Evolutionary conservation across 1,140 invertebrate genomes (phyloP), one percentile per base, ranked within the genome.

Genomic region (Dreissena rostriformis): DNA sequence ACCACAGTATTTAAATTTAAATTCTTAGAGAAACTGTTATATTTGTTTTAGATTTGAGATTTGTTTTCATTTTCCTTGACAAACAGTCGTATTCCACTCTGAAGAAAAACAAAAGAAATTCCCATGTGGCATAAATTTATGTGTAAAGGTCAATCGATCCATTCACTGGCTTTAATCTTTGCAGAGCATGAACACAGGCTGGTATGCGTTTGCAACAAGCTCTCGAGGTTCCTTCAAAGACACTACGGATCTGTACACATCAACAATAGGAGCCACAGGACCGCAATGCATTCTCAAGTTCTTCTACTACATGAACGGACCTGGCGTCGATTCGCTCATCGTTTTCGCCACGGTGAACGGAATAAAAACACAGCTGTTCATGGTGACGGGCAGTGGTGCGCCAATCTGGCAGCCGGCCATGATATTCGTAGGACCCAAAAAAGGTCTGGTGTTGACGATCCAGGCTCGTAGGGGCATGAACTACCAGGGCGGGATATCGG

Each of bases 261-360:
- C 90, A 4, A 67, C 68, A 15, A 90, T 91, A 14, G 73, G 86
- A 0, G 68, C 85, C n/a, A 90, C 91, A 26, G 90, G 91, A 19
- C 88, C 90, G 12, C 87, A 90, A 57, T 91, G 91, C 84, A 76
- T 65, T 28, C 68, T 91, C 22, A 63, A 75, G 14, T 85, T 91
- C n/a, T 90, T 70, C 39, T 91, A 91, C 71, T 87, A 82, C 73
- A 91, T 91, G 88, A 65, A 82, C 66, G 91, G 90, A 63, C 77
- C 66, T n/a, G 61, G 81, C 26, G 80, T 88, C 7, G 88, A 88
- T 51, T 73, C 85, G 14, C 84, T 92, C 14, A 86, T 90, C 52
- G 88, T 91, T 4, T 88, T 80, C n/a, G 70, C 68, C 11, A 76
- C 72, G 1, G 72, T 72, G 17, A 72, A 85, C n/a, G 84, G 78